phyloP scores from a whole-genome alignment of 1,140 invertebrate genomes.

The Trichonephila clavipes region DNA sequence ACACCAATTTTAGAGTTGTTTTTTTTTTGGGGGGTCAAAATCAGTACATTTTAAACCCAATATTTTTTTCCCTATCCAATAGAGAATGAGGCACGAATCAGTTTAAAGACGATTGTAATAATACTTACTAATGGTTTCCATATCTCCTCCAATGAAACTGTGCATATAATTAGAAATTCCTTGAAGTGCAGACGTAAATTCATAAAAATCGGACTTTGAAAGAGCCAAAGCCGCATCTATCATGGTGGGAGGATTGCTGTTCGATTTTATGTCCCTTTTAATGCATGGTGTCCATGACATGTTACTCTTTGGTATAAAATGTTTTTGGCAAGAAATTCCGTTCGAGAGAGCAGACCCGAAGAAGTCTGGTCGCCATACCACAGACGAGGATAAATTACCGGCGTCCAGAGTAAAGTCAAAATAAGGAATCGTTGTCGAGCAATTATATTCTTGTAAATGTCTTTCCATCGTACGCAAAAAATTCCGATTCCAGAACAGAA shows the following conservation, averaged over 20 bases:
- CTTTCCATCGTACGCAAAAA: conserved; percentile 61
- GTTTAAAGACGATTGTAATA: neutral
- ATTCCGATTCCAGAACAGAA: conserved; percentile 67
- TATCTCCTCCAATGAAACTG: conserved; percentile 62
- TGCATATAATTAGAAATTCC: conserved; percentile 48
- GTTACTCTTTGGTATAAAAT: neutral
- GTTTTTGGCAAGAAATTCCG: conserved; percentile 4
- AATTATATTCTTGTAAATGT: conserved; percentile 68
- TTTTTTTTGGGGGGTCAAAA: too few species aligned
- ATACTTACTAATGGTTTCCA: conserved; percentile 59
- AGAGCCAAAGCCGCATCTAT: conserved; percentile 65
- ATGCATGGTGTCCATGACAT: conserved; percentile 58
- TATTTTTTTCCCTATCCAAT: too few species aligned
- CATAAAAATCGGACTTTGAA: conserved; percentile 47
- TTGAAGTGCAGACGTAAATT: conserved; percentile 50
- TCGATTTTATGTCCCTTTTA: neutral
- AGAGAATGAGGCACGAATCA: too few species aligned
- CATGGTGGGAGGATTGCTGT: conserved; percentile 51
- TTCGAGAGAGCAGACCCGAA: conserved; percentile 42
- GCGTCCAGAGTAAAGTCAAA: conserved; percentile 75
- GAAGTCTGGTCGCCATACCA: conserved; percentile 59
- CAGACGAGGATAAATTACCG: conserved; percentile 64
- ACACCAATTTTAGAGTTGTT: too few species aligned
- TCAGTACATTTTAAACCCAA: too few species aligned
- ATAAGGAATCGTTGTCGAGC: conserved; percentile 62